These are phyloP conservation scores for Capitella teleta DNA, from an alignment of 1,140 invertebrate genomes.

Conservation along the genomic window DNA sequence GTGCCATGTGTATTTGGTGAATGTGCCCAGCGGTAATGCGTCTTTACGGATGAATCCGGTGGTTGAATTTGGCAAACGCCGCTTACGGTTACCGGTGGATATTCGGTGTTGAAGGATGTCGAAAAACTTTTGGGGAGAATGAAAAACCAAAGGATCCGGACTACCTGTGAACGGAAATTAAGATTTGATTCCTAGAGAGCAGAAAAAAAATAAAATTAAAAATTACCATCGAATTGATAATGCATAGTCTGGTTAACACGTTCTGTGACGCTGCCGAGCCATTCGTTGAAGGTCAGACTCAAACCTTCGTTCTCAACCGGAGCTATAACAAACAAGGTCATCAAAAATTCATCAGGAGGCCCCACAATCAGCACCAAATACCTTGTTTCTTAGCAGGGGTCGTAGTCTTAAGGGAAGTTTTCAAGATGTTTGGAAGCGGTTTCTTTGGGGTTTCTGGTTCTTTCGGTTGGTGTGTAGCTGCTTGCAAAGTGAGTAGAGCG, in stretches of 20 bases:
- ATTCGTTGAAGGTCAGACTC: conserved; percentile 48
- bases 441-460: too few relatives aligned
- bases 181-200: too few relatives aligned
- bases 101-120: conserved; percentile 60
- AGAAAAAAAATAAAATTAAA: too few relatives aligned
- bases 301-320: too few relatives aligned
- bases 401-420: too few relatives aligned
- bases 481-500: conserved; percentile 34
- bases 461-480: too few relatives aligned
- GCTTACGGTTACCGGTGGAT: conserved; percentile 53
- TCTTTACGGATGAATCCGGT: conserved; percentile 50
- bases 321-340: too few relatives aligned
- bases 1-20: conserved; percentile 63
- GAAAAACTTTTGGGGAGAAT: conserved; percentile 60
- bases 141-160: conserved; percentile 59
- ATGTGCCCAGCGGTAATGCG: conserved; percentile 55
- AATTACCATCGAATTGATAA: conserved; percentile 58
- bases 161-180: conserved; percentile 23
- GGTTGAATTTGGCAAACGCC: conserved; percentile 55
- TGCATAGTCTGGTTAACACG: conserved; percentile 69
- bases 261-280: conserved; percentile 64
- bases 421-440: too few relatives aligned
- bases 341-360: too few relatives aligned
- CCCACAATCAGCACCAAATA: too few relatives aligned
- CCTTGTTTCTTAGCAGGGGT: too few relatives aligned